A percentile compares a stretch with the other conserved stretches of the same genome.
phyloP scores from a whole-genome alignment of 2,888 invertebrate genomes.

The Ormyrus labotus region DNA sequence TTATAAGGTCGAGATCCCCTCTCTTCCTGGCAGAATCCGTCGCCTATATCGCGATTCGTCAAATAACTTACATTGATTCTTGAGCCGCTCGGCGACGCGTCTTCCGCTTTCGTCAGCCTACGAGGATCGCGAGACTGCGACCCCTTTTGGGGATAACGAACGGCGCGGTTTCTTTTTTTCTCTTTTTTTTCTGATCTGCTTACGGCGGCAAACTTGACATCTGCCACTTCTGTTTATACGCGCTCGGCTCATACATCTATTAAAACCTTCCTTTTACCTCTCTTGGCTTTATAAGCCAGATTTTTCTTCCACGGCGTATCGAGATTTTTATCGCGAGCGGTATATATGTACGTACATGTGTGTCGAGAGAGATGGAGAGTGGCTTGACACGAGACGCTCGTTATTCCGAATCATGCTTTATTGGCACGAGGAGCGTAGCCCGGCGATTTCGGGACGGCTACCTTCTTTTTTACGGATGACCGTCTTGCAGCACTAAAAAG shows the following conservation, averaged over 20 bases:
- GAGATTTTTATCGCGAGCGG: slow-evolving; percentile 32
- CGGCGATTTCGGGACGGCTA: background rate
- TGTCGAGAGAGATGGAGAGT: background rate
- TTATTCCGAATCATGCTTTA: slow-evolving; percentile 37
- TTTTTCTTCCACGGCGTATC: slow-evolving; percentile 15
- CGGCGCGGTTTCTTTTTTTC: slow-evolving; percentile 30
- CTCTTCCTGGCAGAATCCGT: background rate
- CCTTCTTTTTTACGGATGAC: background rate
- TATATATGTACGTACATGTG: background rate
- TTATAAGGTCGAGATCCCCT: background rate
- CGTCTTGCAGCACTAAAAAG: background rate
- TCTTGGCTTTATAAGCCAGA: slow-evolving; percentile 3
- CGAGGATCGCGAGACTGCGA: background rate
- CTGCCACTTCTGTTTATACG: slow-evolving; percentile 44
- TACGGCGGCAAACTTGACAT: slow-evolving; percentile 38
- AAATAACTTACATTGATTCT: background rate
- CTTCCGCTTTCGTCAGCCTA: background rate
- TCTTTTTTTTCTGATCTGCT: background rate
- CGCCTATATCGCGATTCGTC: background rate
- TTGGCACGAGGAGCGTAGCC: slow-evolving; percentile 16
- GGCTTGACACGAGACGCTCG: slow-evolving; percentile 12
- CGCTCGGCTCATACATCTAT: slow-evolving; percentile 13
- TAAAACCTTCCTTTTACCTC: slow-evolving; percentile 12
- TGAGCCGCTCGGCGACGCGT: background rate
- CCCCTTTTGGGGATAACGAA: slow-evolving; percentile 34